phyloP scores from a whole-genome alignment of 2,113 vertebrate species.

The Sapajus apella region DNA sequence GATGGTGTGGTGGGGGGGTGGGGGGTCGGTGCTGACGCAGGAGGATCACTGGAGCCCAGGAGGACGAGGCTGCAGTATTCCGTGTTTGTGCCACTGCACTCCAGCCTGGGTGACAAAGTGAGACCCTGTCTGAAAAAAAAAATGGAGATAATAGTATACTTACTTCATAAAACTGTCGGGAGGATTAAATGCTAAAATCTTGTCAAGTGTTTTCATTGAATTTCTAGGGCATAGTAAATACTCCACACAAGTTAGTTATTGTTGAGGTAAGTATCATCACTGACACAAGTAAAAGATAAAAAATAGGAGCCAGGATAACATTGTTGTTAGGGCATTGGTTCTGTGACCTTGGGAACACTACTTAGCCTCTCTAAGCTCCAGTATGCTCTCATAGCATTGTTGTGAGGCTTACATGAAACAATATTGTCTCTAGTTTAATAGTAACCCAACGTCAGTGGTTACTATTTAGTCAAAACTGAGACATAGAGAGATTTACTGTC shows the following conservation, averaged over 20 bases:
- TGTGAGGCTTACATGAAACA: not conserved
- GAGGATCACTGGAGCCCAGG: too few species aligned
- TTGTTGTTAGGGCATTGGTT: not conserved
- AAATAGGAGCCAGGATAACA: not conserved
- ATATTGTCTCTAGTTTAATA: not conserved
- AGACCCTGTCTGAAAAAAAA: too few species aligned
- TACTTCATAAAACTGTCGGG: not conserved
- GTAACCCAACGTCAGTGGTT: not conserved
- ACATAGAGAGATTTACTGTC: not conserved
- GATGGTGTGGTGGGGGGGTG: too few species aligned
- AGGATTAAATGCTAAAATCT: not conserved
- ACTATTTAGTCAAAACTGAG: not conserved
- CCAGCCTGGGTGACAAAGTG: too few species aligned
- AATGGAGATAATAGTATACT: not conserved
- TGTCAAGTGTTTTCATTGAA: not conserved
- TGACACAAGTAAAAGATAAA: not conserved
- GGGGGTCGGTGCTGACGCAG: too few species aligned
- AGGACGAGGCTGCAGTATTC: too few species aligned
- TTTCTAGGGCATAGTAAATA: constrained; percentile 13
- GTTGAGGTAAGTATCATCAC: not conserved
- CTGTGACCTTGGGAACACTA: not conserved
- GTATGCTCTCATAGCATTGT: not conserved
- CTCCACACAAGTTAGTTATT: not conserved
- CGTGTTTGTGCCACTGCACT: too few species aligned
- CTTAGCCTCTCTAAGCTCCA: not conserved